Conservation (phyloP, 2,888 invertebrate genomes). For the Pherbina coryleti region DNA sequence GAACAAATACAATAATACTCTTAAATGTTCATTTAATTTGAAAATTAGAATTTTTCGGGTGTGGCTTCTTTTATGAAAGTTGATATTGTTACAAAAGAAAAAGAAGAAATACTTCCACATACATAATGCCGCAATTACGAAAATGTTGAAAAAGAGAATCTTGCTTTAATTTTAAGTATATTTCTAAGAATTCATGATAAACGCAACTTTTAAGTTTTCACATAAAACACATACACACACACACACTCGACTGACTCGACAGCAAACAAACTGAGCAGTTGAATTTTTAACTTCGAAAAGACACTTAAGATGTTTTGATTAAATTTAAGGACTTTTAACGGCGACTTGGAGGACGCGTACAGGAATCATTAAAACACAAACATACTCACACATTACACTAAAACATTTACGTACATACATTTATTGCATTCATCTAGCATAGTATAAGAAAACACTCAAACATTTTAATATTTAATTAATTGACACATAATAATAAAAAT, state of each 20-base stretch:
- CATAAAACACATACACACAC: slow-evolving; percentile 25
- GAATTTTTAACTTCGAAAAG: no score
- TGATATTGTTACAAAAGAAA: slow-evolving; percentile 16
- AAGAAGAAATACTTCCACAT: slow-evolving; percentile 17
- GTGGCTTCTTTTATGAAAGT: slow-evolving; percentile 34
- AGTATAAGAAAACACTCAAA: background rate
- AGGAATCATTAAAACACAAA: slow-evolving; percentile 43
- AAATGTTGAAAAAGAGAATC: slow-evolving; percentile 25
- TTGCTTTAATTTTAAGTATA: slow-evolving; percentile 27
- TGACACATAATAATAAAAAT: slow-evolving; percentile 37
- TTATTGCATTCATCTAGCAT: background rate
- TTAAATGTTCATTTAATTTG: slow-evolving; percentile 13
- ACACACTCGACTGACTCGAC: background rate
- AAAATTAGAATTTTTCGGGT: slow-evolving; percentile 34
- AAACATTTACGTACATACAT: background rate
- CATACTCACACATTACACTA: slow-evolving; percentile 19
- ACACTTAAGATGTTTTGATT: no score
- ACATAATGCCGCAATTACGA: slow-evolving; percentile 2
- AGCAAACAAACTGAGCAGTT: background rate
- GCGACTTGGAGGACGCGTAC: slow-evolving; percentile 42
- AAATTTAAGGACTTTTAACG: slow-evolving; percentile 9
- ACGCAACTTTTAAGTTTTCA: slow-evolving; percentile 46
- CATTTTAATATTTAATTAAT: slow-evolving; percentile 18
- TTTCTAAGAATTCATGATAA: slow-evolving; percentile 27
- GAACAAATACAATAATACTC: background rate